Conservation (phyloP, 2,113 vertebrate species). For the Anthoscopus minutus region DNA sequence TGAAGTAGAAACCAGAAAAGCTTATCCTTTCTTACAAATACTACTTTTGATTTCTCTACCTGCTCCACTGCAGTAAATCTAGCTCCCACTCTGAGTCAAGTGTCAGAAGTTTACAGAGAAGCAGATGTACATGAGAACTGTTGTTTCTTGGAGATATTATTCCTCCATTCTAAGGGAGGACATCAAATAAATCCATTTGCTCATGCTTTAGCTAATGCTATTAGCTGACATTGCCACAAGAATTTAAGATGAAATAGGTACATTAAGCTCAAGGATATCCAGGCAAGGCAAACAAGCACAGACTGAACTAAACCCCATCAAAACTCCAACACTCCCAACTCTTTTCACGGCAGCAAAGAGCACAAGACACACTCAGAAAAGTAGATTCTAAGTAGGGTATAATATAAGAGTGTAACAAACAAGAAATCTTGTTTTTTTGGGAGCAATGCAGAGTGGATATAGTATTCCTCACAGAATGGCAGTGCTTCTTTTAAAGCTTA, state of each 20-base stretch:
- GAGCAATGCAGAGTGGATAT: not conserved
- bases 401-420: not conserved
- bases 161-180: not conserved
- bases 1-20: not conserved
- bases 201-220: not conserved
- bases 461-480: not conserved
- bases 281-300: not conserved
- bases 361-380: not conserved
- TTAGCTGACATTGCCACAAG: not conserved
- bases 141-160: not conserved
- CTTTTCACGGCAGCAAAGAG: not conserved
- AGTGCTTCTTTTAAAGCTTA: not conserved
- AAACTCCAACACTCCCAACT: not conserved
- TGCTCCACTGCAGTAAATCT: not conserved
- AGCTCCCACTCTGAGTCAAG: not conserved
- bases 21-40: not conserved
- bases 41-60: not conserved
- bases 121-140: not conserved
- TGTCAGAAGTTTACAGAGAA: not conserved
- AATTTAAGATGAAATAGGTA: not conserved
- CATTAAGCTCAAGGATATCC: not conserved
- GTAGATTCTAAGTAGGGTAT: not conserved
- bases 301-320: not conserved
- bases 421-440: not conserved
- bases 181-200: not conserved